A percentile compares a stretch with the other conserved stretches of the same genome.
Evolutionary conservation across 2,888 invertebrate species (phyloP).

Genomic region (Eudemis profundana): DNA sequence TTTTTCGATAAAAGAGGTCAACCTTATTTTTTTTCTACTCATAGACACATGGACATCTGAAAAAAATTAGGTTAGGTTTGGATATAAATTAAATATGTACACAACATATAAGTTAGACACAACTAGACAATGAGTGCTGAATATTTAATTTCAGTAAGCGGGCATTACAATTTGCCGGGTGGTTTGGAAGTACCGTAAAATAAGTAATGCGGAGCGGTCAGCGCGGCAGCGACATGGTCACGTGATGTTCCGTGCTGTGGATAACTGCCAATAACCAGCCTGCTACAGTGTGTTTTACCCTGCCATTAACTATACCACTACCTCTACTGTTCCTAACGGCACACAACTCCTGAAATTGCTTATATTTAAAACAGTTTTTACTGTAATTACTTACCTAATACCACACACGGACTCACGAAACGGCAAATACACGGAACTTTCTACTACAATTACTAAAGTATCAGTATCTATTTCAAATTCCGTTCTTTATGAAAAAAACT

Average conservation of each 20-base stretch:
- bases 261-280: slow-evolving; percentile 68
- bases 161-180: slow-evolving; percentile 19
- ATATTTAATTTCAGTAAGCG: background rate
- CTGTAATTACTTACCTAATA: slow-evolving; percentile 59
- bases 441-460: background rate
- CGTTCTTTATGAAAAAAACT: background rate
- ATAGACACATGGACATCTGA: background rate
- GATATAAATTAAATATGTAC: too few relatives aligned
- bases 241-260: slow-evolving; percentile 73
- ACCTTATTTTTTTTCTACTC: background rate
- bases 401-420: slow-evolving; percentile 61
- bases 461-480: background rate
- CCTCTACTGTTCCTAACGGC: slow-evolving; percentile 53
- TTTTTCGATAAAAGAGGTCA: background rate
- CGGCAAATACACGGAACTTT: slow-evolving; percentile 55
- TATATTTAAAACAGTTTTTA: slow-evolving; percentile 66
- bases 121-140: slow-evolving; percentile 2
- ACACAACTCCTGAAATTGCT: slow-evolving; percentile 60
- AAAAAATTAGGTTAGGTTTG: too few relatives aligned
- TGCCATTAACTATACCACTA: slow-evolving; percentile 58
- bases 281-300: slow-evolving; percentile 62
- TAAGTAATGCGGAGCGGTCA: slow-evolving; percentile 51
- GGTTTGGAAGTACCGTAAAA: slow-evolving; percentile 41
- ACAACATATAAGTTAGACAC: too few relatives aligned
- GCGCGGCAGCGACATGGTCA: slow-evolving; percentile 59